Base-by-base conservation (phyloP, 2,113 vertebrate species). In the Indicator indicator region DNA sequence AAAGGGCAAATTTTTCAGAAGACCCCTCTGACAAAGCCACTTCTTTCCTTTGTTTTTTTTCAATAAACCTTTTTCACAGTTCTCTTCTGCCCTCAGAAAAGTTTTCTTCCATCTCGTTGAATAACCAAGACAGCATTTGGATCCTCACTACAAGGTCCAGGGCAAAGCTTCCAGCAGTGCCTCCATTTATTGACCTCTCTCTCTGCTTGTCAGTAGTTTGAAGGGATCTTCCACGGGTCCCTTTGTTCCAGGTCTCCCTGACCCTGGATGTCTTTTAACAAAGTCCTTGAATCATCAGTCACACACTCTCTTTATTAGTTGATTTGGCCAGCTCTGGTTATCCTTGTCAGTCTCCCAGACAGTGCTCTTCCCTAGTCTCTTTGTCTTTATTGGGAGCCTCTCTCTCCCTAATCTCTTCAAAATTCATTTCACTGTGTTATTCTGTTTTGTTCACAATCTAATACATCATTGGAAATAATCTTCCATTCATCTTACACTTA, bases 321-420 rank as follows among this genome's bases (percentile, higher is more conserved):
- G 95, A 95, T 95, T 88, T 95, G 96, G 97, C 95, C 93, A 84
- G 68, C 52, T 71, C 46, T 72, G 81, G 88, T 97, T 78, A 89
- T 63, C 78, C 33, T 87, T 95, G 79, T 86, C 80, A 48, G 48
- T 91, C 85, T 95, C 96, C 54, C 69, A 93, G 87, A 93, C 64
- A 94, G 72, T 28, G 7, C 90, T 92, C 86, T 96, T 97, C 78
- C 56, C 88, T 86, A 71, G 88, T 93, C 89, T 85, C 93, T 97
- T 97, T 96, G 84, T 97, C 94, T 97, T 70, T 86, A 84, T 97
- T 93, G 9, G 20, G 69, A 89, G 80, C 63, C 83, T 96, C 73
- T 92, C 7, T 79, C 94, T 94, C 90, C 50, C 56, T 74, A 70
- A 88, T 86, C 40, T 69, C 76, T 88, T 69, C 27, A 65, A 86